Conservation (phyloP, 2,797 vertebrate genomes). For the Apogon talboti region DNA sequence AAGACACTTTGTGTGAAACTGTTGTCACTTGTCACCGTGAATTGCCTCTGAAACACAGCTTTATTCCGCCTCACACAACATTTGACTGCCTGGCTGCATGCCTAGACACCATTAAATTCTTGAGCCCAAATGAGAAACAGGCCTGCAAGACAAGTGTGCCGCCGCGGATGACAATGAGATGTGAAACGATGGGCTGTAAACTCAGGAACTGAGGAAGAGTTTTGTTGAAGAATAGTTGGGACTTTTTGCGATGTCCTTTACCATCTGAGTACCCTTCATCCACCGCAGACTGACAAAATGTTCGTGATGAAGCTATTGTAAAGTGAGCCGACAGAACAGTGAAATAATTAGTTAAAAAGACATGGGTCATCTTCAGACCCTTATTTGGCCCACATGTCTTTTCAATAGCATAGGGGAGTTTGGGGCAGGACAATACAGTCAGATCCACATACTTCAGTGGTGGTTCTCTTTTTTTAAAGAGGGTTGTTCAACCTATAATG, state of each 20-base stretch:
- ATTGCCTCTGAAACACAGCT: slow-evolving; percentile 65
- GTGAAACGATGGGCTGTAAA: slow-evolving; percentile 41
- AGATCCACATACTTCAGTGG: too few relatives aligned
- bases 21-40: slow-evolving; percentile 73
- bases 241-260: not conserved
- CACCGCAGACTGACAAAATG: too few relatives aligned
- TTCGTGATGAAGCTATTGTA: too few relatives aligned
- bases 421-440: too few relatives aligned
- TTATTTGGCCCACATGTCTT: too few relatives aligned
- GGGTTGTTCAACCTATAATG: too few relatives aligned
- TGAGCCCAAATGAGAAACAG: slow-evolving; percentile 64
- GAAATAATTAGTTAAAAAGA: too few relatives aligned
- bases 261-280: too few relatives aligned
- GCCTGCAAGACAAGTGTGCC: slow-evolving; percentile 50
- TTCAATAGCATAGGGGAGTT: too few relatives aligned
- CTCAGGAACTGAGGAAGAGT: slow-evolving; percentile 13
- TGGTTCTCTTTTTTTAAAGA: too few relatives aligned
- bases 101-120: slow-evolving; percentile 69
- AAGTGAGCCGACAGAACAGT: too few relatives aligned
- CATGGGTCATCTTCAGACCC: too few relatives aligned
- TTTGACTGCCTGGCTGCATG: slow-evolving; percentile 68
- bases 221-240: slow-evolving; percentile 17
- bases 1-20: slow-evolving; percentile 66
- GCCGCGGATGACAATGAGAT: slow-evolving; percentile 52
- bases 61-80: slow-evolving; percentile 54